phyloP scores from a whole-genome alignment of 2,797 vertebrate species.

The Leptodactylus fallax region DNA sequence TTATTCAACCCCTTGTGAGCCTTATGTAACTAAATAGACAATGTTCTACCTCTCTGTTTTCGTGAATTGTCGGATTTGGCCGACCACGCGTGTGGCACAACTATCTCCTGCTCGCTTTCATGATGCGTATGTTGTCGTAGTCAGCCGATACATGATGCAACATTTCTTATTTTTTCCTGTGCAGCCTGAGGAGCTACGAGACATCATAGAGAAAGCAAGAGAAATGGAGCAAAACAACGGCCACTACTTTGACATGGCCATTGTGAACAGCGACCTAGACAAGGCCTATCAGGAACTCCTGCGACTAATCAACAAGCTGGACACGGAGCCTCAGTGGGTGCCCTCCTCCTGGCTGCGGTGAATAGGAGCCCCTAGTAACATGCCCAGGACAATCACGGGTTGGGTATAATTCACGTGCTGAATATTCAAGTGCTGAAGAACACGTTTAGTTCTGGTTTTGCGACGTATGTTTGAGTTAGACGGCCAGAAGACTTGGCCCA shows the following conservation, averaged over 20 bases:
- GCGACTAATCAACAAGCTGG: conserved; percentile 95
- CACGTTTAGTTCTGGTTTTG: not conserved
- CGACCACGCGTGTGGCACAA: too few relatives aligned
- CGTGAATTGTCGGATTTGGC: too few relatives aligned
- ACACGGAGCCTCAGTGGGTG: conserved; percentile 98
- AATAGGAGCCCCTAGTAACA: conserved; percentile 56
- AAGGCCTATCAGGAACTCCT: conserved; percentile 91
- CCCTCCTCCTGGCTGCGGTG: conserved; percentile 94
- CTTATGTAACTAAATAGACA: too few relatives aligned
- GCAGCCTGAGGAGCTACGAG: conserved; percentile 92
- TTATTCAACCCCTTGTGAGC: too few relatives aligned
- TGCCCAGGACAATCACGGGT: not conserved
- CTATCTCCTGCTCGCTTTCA: too few relatives aligned
- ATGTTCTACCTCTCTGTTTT: too few relatives aligned
- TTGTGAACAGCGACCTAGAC: conserved; percentile 94
- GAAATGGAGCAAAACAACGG: conserved; percentile 98
- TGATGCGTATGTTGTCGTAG: not conserved
- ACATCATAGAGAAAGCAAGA: conserved; percentile 95
- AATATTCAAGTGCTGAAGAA: conserved; percentile 27
- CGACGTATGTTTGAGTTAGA: conserved; percentile 6
- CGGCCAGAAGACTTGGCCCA: not conserved
- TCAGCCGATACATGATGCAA: too few relatives aligned
- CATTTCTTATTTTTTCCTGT: conserved; percentile 59
- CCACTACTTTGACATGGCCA: conserved; percentile 93
- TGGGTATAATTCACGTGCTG: not conserved